phyloP scores from a whole-genome alignment of 1,140 invertebrate genomes.

The Bilobella aurantiaca region DNA sequence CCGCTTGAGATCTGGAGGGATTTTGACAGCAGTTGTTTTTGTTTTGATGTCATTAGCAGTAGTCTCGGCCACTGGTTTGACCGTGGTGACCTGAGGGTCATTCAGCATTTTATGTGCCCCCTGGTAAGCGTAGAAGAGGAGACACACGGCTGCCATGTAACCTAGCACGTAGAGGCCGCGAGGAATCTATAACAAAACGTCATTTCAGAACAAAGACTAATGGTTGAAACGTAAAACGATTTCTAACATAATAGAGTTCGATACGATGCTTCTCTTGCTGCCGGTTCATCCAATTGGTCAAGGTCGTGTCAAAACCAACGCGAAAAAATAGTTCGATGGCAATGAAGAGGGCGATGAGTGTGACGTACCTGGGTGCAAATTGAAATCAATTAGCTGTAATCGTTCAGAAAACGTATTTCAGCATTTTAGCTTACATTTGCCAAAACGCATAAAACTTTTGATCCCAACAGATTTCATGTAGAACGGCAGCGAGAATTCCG shows the following conservation, averaged over 20 bases:
- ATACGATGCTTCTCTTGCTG: background rate
- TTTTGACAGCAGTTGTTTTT: background rate
- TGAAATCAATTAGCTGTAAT: too few relatives aligned
- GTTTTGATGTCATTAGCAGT: background rate
- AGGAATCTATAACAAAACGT: background rate
- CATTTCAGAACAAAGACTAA: background rate
- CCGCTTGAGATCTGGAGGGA: background rate
- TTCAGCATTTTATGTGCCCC: background rate
- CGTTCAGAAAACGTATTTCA: too few relatives aligned
- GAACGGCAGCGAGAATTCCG: background rate
- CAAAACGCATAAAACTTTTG: background rate
- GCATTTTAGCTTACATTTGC: too few relatives aligned
- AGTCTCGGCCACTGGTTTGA: too few relatives aligned
- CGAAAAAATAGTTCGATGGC: background rate
- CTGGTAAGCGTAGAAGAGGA: background rate
- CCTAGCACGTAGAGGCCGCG: background rate
- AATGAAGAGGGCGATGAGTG: background rate
- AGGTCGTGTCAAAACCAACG: background rate
- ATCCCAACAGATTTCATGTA: background rate
- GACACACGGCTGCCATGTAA: background rate
- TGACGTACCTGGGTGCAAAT: too few relatives aligned
- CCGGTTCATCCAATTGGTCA: background rate
- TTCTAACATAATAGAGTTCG: background rate
- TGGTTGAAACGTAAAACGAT: background rate
- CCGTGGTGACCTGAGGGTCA: background rate